Conservation (phyloP, 2,113 vertebrate species). For the Oreochromis niloticus region DNA sequence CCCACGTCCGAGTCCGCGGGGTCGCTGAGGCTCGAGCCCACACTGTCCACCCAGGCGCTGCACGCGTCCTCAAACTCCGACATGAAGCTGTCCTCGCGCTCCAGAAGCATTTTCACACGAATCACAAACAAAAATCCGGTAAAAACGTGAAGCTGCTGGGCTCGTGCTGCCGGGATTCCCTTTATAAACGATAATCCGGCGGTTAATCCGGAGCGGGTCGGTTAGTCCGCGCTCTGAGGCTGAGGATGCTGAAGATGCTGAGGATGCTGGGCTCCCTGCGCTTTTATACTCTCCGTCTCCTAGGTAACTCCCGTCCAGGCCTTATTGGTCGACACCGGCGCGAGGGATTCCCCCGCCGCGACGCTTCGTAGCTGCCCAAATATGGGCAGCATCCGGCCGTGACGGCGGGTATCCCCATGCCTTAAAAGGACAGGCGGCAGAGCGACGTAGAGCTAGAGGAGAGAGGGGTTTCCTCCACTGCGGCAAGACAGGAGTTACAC, state of each 20-base stretch:
- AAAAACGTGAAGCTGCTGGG: neutral
- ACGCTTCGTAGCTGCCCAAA: conserved; percentile 83
- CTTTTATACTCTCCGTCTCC: conserved; percentile 80
- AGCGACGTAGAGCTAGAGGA: conserved; percentile 60
- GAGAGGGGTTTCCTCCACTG: conserved; percentile 59
- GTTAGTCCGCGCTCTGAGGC: neutral
- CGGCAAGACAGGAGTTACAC: conserved; percentile 35
- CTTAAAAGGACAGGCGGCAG: conserved; percentile 82
- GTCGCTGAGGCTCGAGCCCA: conserved; percentile 51
- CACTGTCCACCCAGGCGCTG: conserved; percentile 67
- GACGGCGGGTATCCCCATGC: conserved; percentile 75
- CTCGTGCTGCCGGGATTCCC: neutral
- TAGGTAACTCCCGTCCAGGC: conserved; percentile 71
- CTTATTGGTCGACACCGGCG: conserved; percentile 75
- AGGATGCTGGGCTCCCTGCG: conserved; percentile 30
- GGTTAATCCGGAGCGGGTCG: conserved; percentile 11
- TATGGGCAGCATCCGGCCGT: conserved; percentile 80
- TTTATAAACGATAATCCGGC: neutral
- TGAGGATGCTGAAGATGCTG: conserved; percentile 36
- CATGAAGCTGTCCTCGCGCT: conserved; percentile 64
- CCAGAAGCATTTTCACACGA: conserved; percentile 45
- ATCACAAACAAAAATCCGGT: neutral
- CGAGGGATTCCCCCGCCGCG: conserved; percentile 85
- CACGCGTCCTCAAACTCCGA: conserved; percentile 66
- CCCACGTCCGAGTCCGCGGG: conserved; percentile 45